Base-by-base conservation (phyloP, 2,797 vertebrate species). In the Danio aesculapii region DNA sequence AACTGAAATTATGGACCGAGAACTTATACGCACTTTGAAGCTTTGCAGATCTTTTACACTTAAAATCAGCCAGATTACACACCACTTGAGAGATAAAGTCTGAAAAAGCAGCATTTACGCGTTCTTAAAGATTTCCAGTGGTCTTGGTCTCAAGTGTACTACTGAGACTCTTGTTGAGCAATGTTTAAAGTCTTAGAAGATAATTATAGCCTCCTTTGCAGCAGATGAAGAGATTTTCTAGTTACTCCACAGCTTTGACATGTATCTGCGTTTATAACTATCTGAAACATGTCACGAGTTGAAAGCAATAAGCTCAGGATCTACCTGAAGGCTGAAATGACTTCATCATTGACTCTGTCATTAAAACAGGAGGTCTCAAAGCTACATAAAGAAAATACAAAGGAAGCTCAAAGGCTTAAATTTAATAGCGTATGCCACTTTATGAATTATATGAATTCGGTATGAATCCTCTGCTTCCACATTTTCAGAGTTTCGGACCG, bases 201-300 rank as follows among this genome's bases (percentile, higher is more conserved):
- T 21, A 84, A 85, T 84, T 46, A 58, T 57, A 68, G 81, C 61
- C 78, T 87, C 83, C 72, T 74, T 79, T 47, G 49, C 43, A 49
- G 41, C 59, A 57, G 61, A 49, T 81, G 77, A 87, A 83, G 59
- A 74, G 10, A 86, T 85, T 75, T 81, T 83, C 67, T 85, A 82
- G 74, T 81, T 77, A 79, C 84, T 87, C 86, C 82, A 70, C 78
- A 58, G 8, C 70, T 81, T 86, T 76, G 72, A 77, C 76, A 77
- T 79, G 80, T 62, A 76, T 80, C 82, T 57, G 53, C n/a, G 19
- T 66, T 79, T 68, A 62, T 75, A 89, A 90, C 86, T 84, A 88
- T 90, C 88, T 47, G 30, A 89, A 91, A 94, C 91, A 90, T 90
- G 91, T 91, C 85, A 85, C 50, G 81, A 90, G 88, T 88, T 87